Percentiles rank a stretch among this genome's conserved stretches.
These are phyloP conservation scores for Julus scanicus DNA, from an alignment of 2,888 invertebrate species.

Conservation along the genomic window DNA sequence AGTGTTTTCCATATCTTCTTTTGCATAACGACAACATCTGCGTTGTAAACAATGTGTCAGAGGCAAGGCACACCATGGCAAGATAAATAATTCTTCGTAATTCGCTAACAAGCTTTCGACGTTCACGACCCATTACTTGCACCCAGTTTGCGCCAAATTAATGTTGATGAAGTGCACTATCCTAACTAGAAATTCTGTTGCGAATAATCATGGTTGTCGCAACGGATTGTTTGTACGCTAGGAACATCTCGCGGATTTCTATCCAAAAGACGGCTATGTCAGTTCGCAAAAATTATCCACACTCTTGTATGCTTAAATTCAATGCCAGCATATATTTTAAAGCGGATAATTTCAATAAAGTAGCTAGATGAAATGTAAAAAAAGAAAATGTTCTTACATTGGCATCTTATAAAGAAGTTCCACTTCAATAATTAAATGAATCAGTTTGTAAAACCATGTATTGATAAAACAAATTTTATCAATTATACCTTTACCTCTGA, in stretches of 20 bases:
- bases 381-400: no score
- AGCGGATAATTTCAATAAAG: background rate
- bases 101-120: background rate
- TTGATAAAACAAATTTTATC: no score
- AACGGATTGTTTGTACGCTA: background rate
- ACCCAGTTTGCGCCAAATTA: background rate
- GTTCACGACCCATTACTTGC: background rate
- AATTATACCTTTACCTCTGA: no score
- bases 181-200: background rate
- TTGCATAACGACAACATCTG: background rate
- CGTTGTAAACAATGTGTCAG: background rate
- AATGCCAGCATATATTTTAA: no score
- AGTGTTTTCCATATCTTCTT: background rate
- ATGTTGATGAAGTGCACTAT: background rate
- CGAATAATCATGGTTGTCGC: background rate
- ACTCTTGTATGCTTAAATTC: background rate
- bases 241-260: background rate
- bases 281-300: background rate
- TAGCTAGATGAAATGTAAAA: background rate
- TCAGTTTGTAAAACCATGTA: no score
- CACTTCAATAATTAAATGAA: no score
- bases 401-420: no score
- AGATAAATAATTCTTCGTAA: background rate
- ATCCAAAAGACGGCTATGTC: background rate
- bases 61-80: background rate